Conservation (phyloP, 2,797 vertebrate genomes). For the Tauraco hartlaubi region DNA sequence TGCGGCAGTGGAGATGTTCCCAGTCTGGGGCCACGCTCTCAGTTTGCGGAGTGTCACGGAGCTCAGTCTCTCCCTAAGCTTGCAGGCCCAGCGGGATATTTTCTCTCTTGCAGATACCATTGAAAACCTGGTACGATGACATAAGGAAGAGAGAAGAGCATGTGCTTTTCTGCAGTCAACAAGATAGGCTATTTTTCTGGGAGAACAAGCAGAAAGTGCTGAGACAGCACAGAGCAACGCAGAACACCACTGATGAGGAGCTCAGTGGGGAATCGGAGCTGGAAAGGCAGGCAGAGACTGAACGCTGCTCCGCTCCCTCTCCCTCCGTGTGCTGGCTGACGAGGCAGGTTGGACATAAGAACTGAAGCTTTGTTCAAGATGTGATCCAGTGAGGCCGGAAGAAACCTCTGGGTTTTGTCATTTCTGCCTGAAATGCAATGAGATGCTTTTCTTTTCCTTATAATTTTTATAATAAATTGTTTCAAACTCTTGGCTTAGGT, state of each 20-base stretch:
- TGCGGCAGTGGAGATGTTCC: not conserved
- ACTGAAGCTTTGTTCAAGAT: not conserved
- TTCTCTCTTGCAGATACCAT: not conserved
- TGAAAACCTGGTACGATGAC: not conserved
- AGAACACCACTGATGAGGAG: not conserved
- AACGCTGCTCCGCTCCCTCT: rapidly evolving
- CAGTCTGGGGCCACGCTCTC: not conserved
- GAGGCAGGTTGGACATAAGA: not conserved
- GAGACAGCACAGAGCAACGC: not conserved
- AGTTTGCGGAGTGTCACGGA: not conserved
- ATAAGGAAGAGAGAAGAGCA: not conserved
- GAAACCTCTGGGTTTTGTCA: not conserved
- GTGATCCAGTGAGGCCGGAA: not conserved
- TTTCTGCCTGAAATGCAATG: not conserved
- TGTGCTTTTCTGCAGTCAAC: not conserved
- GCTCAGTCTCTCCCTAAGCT: not conserved
- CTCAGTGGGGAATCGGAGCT: not conserved
- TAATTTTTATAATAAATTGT: not conserved
- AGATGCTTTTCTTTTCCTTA: not conserved
- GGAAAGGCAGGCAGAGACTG: not conserved
- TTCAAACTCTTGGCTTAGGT: not conserved
- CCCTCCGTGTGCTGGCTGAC: not conserved
- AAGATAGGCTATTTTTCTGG: not conserved
- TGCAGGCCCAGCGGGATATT: not conserved
- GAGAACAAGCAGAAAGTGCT: not conserved